phyloP scores from a whole-genome alignment of 2,113 vertebrate species.

The Arvicanthis niloticus region DNA sequence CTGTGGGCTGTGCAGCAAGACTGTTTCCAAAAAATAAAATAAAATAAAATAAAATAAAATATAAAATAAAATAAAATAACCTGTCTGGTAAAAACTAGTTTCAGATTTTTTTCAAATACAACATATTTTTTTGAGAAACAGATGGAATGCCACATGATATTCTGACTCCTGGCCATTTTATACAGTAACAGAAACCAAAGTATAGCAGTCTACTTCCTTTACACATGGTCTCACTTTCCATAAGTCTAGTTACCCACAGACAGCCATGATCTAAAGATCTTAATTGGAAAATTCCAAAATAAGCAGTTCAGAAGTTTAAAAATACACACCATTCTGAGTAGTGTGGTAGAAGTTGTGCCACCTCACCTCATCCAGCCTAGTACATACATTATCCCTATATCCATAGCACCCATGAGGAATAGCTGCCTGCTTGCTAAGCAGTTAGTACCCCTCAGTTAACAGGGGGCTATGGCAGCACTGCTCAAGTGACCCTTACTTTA shows the following conservation, averaged over 20 bases:
- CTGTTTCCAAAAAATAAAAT: neutral
- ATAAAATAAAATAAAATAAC: no score
- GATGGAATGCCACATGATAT: neutral
- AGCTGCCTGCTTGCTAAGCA: neutral
- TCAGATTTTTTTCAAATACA: constrained; percentile 11
- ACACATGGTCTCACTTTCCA: neutral
- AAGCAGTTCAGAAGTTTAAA: neutral
- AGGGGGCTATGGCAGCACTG: neutral
- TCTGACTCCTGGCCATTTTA: neutral
- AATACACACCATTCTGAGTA: neutral
- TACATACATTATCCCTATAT: neutral
- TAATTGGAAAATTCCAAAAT: neutral
- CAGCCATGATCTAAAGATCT: neutral
- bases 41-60: neutral
- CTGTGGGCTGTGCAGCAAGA: neutral
- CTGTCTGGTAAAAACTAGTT: neutral
- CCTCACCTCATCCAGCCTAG: neutral
- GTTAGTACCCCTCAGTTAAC: neutral
- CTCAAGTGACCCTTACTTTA: neutral
- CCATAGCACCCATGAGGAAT: neutral
- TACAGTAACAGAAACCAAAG: neutral
- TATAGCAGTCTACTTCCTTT: neutral
- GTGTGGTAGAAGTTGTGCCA: neutral
- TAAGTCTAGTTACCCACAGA: neutral
- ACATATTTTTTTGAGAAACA: neutral